Evolutionary conservation across 2,888 invertebrate genomes (phyloP).

Genomic region (Lepidocyrtinus sp.): DNA sequence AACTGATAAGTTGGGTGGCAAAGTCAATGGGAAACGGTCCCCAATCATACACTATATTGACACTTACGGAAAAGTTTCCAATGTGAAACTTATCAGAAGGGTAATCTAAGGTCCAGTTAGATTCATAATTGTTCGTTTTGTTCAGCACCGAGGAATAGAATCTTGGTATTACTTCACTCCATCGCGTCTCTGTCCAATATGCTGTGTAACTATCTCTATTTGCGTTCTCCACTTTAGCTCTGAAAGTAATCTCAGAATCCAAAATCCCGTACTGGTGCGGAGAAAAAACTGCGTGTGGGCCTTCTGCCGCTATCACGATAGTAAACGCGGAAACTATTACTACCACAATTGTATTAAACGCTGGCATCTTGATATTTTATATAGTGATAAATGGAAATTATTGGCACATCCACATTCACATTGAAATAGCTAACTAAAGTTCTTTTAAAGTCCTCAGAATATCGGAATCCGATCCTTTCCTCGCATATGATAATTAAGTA

Average conservation of each 20-base stretch:
- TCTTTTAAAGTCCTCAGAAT: too few species aligned
- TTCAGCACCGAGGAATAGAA: constrained; percentile 18
- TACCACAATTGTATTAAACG: too few species aligned
- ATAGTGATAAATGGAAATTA: too few species aligned
- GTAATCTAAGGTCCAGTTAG: constrained; percentile 61
- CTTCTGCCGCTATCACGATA: neutral
- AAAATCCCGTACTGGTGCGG: constrained; percentile 81
- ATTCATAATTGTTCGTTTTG: constrained; percentile 56
- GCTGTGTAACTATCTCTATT: constrained; percentile 69
- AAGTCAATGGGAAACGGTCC: constrained; percentile 39
- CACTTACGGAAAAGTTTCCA: constrained; percentile 59
- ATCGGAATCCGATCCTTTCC: too few species aligned
- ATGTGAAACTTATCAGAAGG: constrained; percentile 27
- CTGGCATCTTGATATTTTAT: too few species aligned
- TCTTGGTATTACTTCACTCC: constrained; percentile 7
- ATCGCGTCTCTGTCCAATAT: constrained; percentile 57
- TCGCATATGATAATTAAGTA: too few species aligned
- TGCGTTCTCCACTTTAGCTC: constrained; percentile 75
- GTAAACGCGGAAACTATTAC: neutral
- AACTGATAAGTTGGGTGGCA: constrained; percentile 37
- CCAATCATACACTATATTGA: constrained; percentile 53
- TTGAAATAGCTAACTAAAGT: too few species aligned
- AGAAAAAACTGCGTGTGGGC: constrained; percentile 72
- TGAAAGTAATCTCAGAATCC: constrained; percentile 82
- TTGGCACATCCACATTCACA: too few species aligned